Percentiles rank a stretch among this genome's conserved stretches.
phyloP scores from a whole-genome alignment of 2,113 vertebrate genomes.

The Loxodonta africana region DNA sequence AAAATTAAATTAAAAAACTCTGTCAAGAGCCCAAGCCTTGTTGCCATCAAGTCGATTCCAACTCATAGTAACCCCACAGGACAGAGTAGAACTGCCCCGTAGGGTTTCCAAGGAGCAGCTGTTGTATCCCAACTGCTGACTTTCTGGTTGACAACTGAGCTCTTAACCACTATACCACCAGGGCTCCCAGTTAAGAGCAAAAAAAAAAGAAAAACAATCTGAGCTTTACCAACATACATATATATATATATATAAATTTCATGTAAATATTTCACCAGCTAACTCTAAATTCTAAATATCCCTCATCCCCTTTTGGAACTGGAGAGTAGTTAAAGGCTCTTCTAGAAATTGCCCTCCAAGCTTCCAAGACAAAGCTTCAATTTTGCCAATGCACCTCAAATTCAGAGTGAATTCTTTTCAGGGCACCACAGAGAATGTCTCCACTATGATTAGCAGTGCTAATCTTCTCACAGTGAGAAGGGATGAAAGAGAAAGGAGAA shows the following conservation, averaged over 20 bases:
- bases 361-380: background rate
- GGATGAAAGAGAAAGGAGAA: background rate
- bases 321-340: background rate
- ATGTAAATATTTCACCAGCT: background rate
- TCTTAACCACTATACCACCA: no score
- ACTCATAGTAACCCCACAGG: no score
- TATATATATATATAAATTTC: no score
- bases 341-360: background rate
- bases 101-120: no score
- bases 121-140: no score
- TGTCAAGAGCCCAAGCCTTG: background rate
- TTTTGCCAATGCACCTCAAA: background rate
- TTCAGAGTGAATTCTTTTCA: background rate
- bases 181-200: background rate
- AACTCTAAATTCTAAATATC: background rate
- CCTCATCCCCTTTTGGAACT: background rate
- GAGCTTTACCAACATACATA: background rate
- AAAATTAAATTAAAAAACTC: background rate
- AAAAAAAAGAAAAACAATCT: background rate
- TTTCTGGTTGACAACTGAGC: no score
- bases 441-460: background rate
- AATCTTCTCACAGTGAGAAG: conserved; percentile 44
- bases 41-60: no score
- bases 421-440: background rate
- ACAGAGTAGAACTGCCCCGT: no score